A percentile compares a stretch with the other conserved stretches of the same genome.
Conservation (phyloP, 2,797 vertebrate species). For the Mus spretus region DNA sequence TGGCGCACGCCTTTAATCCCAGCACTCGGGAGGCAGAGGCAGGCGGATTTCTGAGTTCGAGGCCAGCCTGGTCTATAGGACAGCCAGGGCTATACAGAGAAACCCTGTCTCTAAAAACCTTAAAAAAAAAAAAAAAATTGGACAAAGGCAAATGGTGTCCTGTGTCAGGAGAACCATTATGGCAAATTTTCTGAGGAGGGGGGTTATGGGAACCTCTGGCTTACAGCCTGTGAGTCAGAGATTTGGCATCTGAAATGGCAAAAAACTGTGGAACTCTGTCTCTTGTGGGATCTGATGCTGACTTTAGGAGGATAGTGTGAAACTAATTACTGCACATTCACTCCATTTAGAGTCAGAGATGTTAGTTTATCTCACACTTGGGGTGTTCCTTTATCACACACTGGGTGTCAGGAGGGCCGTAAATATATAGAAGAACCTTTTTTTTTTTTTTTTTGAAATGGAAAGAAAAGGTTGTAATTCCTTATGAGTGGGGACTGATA, state of each 20-base stretch:
- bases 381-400: neutral
- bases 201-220: no score
- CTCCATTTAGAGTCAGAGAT: neutral
- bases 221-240: neutral
- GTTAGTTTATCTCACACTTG: neutral
- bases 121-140: no score
- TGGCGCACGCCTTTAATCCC: no score
- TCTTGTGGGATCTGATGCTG: neutral
- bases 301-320: neutral
- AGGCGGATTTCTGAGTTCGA: no score
- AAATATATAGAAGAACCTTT: neutral
- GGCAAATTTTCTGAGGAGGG: neutral
- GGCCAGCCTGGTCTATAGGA: no score
- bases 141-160: neutral
- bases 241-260: neutral
- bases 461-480: neutral
- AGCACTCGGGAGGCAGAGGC: no score
- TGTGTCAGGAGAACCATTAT: neutral
- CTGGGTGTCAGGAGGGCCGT: neutral
- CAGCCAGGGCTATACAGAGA: no score
- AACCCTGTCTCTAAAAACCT: no score
- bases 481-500: neutral
- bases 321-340: neutral
- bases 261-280: no score
- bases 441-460: slow-evolving; percentile 1